A percentile compares a stretch with the other conserved stretches of the same genome.
These are phyloP conservation scores for Reticulitermes lucifugus DNA, from an alignment of 2,888 invertebrate genomes.

Conservation along the genomic window DNA sequence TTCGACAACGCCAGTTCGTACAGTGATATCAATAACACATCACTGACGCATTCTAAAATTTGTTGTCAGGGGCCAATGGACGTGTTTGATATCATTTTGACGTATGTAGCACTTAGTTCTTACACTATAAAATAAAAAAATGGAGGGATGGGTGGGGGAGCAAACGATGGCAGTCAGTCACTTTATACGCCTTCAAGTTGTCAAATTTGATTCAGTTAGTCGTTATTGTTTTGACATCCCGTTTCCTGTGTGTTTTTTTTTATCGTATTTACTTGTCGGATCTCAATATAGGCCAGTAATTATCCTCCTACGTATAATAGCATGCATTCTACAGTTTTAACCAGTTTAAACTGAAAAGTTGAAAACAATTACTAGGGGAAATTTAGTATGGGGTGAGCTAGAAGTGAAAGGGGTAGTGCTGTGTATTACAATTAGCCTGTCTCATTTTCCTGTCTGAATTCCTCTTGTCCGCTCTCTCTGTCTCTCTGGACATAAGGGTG, in stretches of 20 bases:
- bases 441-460: constrained; percentile 15
- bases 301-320: background rate
- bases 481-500: background rate
- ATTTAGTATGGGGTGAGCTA: background rate
- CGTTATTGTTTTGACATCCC: constrained; percentile 28
- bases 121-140: constrained; percentile 9
- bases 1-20: background rate
- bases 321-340: constrained; percentile 24
- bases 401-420: background rate
- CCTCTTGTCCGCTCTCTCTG: background rate
- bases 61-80: constrained; percentile 8
- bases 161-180: constrained; percentile 6
- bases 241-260: constrained; percentile 20
- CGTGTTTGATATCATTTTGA: constrained; percentile 6
- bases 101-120: background rate
- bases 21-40: background rate
- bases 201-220: constrained; percentile 38
- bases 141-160: background rate
- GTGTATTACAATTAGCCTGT: constrained; percentile 9
- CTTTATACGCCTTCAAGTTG: constrained; percentile 13
- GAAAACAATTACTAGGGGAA: constrained; percentile 33
- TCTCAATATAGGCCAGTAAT: constrained; percentile 27
- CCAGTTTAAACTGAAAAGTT: constrained; percentile 39
- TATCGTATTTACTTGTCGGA: constrained; percentile 18
- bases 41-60: background rate